These are phyloP conservation scores for Cydia pomonella DNA, from an alignment of 1,140 invertebrate genomes.

Conservation along the genomic window DNA sequence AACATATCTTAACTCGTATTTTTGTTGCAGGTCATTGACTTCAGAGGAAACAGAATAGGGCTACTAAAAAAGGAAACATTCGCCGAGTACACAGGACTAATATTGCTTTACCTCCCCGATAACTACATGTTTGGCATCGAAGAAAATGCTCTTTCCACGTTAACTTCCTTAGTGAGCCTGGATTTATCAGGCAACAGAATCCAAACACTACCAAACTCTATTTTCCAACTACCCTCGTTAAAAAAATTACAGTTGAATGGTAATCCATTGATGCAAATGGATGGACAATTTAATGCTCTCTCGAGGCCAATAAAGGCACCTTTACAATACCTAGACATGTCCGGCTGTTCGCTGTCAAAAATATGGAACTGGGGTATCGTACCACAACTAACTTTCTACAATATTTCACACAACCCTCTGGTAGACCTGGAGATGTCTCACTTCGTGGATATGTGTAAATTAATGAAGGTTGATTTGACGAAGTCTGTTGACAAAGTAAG, in stretches of 20 bases:
- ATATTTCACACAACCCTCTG: slow-evolving; percentile 74
- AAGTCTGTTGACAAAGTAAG: slow-evolving; percentile 61
- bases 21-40: slow-evolving; percentile 82
- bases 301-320: slow-evolving; percentile 80
- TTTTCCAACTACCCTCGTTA: slow-evolving; percentile 81
- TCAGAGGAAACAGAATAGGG: slow-evolving; percentile 83
- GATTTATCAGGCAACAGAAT: slow-evolving; percentile 83
- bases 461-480: slow-evolving; percentile 71
- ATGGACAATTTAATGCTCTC: slow-evolving; percentile 64
- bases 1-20: slow-evolving; percentile 34
- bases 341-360: slow-evolving; percentile 78
- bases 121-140: slow-evolving; percentile 83
- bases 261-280: slow-evolving; percentile 78
- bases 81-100: slow-evolving; percentile 79
- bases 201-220: slow-evolving; percentile 77
- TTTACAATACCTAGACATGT: slow-evolving; percentile 80
- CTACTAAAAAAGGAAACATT: slow-evolving; percentile 81
- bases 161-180: slow-evolving; percentile 79
- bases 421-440: slow-evolving; percentile 52
- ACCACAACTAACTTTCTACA: slow-evolving; percentile 71
- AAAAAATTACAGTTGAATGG: slow-evolving; percentile 82
- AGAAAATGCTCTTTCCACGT: slow-evolving; percentile 77
- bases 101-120: slow-evolving; percentile 82
- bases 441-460: slow-evolving; percentile 71
- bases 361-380: slow-evolving; percentile 81